A percentile compares a stretch with the other conserved stretches of the same genome.
Evolutionary conservation across 1,140 invertebrate species (phyloP).

Genomic region (Ladona fulva): DNA sequence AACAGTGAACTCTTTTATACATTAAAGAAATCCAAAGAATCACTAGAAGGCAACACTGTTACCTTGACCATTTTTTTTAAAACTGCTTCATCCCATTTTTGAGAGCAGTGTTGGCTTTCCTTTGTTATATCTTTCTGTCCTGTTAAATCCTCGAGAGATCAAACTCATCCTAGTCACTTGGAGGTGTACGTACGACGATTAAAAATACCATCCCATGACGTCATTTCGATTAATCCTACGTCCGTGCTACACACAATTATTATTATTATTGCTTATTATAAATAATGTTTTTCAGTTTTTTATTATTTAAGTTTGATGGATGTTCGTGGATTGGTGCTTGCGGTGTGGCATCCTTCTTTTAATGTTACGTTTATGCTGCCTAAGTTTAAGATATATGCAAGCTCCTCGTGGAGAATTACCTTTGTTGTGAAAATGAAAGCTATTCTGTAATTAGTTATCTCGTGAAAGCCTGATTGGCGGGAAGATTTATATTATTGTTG

Average conservation of each 20-base stretch:
- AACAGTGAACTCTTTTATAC: slow-evolving; percentile 20
- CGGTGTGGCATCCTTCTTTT: neutral
- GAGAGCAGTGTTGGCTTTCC: slow-evolving; percentile 2
- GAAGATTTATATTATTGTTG: slow-evolving; percentile 12
- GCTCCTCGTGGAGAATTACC: slow-evolving; percentile 7
- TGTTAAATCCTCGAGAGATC: slow-evolving; percentile 11
- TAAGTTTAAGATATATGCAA: slow-evolving; percentile 3
- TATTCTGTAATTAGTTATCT: slow-evolving; percentile 11
- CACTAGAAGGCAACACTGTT: slow-evolving; percentile 18
- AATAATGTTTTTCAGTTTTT: slow-evolving; percentile 4
- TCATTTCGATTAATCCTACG: neutral
- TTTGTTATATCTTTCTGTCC: slow-evolving; percentile 11
- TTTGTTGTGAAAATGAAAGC: slow-evolving; percentile 14
- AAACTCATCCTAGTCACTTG: slow-evolving; percentile 20
- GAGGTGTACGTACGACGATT: slow-evolving; percentile 4
- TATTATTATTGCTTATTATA: slow-evolving; percentile 9
- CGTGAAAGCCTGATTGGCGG: slow-evolving; percentile 3
- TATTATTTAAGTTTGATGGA: slow-evolving; percentile 10
- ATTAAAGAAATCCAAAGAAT: slow-evolving; percentile 22
- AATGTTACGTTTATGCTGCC: slow-evolving; percentile 9
- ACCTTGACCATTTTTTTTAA: slow-evolving; percentile 8
- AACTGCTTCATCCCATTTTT: slow-evolving; percentile 10
- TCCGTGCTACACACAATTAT: neutral
- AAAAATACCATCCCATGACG: slow-evolving; percentile 13
- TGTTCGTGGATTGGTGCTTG: neutral